Percentiles rank a stretch among this genome's conserved stretches.
Conservation (phyloP, 2,888 invertebrate species). For the Bellardia bayeri region DNA sequence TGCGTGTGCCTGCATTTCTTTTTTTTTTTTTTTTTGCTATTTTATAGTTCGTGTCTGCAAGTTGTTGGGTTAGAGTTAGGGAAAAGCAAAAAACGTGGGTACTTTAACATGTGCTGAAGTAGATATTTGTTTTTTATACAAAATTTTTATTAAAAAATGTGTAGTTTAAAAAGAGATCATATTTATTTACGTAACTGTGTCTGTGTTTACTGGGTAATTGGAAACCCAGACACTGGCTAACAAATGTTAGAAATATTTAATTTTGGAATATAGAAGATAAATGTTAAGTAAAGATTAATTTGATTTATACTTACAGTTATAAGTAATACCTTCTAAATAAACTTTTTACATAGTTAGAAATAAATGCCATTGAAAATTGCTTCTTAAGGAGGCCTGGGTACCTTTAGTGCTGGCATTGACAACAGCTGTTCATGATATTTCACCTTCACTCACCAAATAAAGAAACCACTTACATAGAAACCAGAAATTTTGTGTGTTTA, state of each 20-base stretch:
- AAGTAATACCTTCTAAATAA: too few species aligned
- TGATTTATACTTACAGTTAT: too few species aligned
- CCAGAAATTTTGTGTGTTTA: too few species aligned
- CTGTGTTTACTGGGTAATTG: conserved; percentile 74
- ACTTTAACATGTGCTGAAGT: conserved; percentile 82
- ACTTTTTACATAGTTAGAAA: too few species aligned
- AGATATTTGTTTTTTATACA: conserved; percentile 52
- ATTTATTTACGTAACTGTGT: conserved; percentile 30
- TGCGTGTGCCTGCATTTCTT: conserved; percentile 76
- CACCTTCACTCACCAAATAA: too few species aligned
- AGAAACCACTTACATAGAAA: too few species aligned
- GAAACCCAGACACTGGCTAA: conserved; percentile 56
- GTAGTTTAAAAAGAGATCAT: conserved; percentile 19
- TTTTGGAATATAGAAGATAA: too few species aligned
- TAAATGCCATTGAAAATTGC: too few species aligned
- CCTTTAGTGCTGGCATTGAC: too few species aligned
- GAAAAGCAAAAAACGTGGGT: conserved; percentile 83
- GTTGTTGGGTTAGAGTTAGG: conserved; percentile 34
- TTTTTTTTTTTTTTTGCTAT: conserved; percentile 57
- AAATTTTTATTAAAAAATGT: conserved; percentile 7
- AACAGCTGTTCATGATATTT: too few species aligned
- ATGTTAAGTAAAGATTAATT: too few species aligned
- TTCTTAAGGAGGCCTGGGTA: too few species aligned
- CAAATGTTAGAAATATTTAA: conserved; percentile 11
- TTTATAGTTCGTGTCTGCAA: conserved; percentile 45